Percentiles rank a stretch among this genome's conserved stretches.
Evolutionary conservation across 2,888 invertebrate species (phyloP).

Genomic region (Drosophila helvetica): DNA sequence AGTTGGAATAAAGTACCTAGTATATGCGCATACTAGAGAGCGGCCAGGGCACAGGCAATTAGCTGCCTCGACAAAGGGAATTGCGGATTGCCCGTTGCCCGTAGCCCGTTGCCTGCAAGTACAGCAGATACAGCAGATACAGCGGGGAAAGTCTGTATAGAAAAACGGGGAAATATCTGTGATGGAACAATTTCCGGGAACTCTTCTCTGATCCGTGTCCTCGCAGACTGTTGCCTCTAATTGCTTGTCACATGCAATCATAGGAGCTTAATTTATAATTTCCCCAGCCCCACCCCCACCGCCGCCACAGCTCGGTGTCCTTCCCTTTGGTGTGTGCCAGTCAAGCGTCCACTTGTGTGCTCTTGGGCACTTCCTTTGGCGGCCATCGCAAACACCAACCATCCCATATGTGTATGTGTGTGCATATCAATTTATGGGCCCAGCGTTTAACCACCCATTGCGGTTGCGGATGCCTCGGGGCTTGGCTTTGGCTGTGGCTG

Average conservation of each 20-base stretch:
- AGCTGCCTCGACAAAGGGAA: conserved; percentile 53
- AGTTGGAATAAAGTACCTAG: conserved; percentile 62
- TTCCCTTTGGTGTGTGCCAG: not conserved
- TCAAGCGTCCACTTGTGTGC: conserved; percentile 32
- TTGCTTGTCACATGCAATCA: conserved; percentile 28
- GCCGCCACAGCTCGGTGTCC: not conserved
- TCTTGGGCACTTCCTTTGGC: conserved; percentile 15
- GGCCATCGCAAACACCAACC: conserved; percentile 22
- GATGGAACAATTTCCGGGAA: not conserved
- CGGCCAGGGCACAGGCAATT: conserved; percentile 67
- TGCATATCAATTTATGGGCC: conserved; percentile 49
- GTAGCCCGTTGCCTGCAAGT: too few species aligned
- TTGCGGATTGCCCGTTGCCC: too few species aligned
- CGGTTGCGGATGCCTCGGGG: conserved; percentile 41
- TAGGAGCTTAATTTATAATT: conserved; percentile 23
- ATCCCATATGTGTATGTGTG: too few species aligned
- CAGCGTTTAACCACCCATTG: conserved; percentile 51
- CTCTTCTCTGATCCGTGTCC: conserved; percentile 18
- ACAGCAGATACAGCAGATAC: too few species aligned
- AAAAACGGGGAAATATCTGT: too few species aligned
- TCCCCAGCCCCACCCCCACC: not conserved
- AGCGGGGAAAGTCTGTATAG: too few species aligned
- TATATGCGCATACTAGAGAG: conserved; percentile 44
- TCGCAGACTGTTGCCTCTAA: conserved; percentile 27
- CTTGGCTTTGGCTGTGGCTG: conserved; percentile 30